A percentile compares a stretch with the other conserved stretches of the same genome.
These are phyloP conservation scores for Cerastis rubricosa DNA, from an alignment of 2,888 invertebrate genomes.

Conservation along the genomic window DNA sequence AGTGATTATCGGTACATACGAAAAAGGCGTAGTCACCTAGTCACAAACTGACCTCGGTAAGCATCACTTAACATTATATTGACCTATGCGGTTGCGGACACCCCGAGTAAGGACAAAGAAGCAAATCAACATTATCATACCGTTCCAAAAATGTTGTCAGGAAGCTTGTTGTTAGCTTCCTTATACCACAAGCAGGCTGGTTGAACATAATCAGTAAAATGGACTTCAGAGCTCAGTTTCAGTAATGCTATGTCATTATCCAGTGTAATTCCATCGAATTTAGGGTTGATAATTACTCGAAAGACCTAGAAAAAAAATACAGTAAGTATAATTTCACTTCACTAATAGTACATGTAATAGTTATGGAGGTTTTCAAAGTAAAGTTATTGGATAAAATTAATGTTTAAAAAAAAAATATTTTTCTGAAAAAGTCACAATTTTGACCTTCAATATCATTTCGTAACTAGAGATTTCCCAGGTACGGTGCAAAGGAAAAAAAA, in stretches of 20 bases:
- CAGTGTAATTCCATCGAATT: constrained; percentile 62
- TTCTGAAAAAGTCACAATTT: too few species aligned
- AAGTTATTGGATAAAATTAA: too few species aligned
- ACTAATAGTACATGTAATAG: too few species aligned
- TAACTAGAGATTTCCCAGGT: too few species aligned
- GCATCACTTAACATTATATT: not conserved
- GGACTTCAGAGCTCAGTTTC: constrained; percentile 73
- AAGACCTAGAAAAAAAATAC: constrained; percentile 67
- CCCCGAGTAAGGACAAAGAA: not conserved
- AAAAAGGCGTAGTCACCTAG: not conserved
- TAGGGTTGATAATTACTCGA: constrained; percentile 73
- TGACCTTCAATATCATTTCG: too few species aligned
- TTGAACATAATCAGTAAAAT: constrained; percentile 77
- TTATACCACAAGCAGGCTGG: constrained; percentile 80
- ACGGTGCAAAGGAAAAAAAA: too few species aligned
- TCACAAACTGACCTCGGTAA: not conserved
- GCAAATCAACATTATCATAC: not conserved
- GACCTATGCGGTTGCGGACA: not conserved
- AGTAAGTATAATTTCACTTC: not conserved
- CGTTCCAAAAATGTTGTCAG: not conserved
- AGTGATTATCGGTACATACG: too few species aligned
- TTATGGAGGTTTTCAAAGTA: too few species aligned
- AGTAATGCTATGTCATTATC: constrained; percentile 79
- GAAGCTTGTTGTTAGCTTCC: not conserved
- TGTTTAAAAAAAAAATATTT: too few species aligned